Evolutionary conservation across 1,140 invertebrate genomes (phyloP), one percentile per base, ranked within the genome.

Genomic region (Sinonovacula constricta): DNA sequence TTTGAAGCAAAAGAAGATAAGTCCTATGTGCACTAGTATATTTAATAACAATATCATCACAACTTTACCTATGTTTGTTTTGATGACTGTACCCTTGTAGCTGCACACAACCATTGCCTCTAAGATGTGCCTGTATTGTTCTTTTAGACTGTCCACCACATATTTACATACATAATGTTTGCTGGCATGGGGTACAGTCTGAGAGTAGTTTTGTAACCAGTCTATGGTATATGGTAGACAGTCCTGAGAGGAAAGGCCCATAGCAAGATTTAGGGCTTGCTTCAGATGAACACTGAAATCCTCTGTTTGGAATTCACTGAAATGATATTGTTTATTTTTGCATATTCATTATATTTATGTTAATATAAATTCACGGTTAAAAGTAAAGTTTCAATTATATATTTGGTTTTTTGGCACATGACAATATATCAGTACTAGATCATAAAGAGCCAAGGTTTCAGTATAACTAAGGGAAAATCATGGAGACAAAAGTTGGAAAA

Each of bases 161-260:
- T 67, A 76, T 45, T 76, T 36, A 45, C 22, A 66, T 15, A 67
- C 62, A 67, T 67, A 54, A n/a, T 22, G 22, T 10, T 59, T 33
- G 28, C 14, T 67, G 28, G 3, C 65, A n/a, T n/a, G n/a, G n/a
- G n/a, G n/a, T n/a, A n/a, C n/a, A n/a, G n/a, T n/a, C 33, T 67
- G 33, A 45, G 45, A 76, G 33, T 39, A 76, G 14, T 56, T 76
- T 36, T 76, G 72, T 34, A 76, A 76, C 72, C 72, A 76, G 62
- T 76, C 72, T 31, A 76, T 53, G 24, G 53, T 76, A 24, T 65
- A 30, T 10, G 39, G 24, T 3, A 76, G n/a, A 45, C 15, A 57
- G 18, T 34, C 33, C 28, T 26, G 49, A 31, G 62, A 36, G 14
- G 72, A 45, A 3, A 67, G 26, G 14, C 60, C 45, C 49, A 76